phyloP scores from a whole-genome alignment of 2,113 vertebrate genomes.

The Mirounga angustirostris region DNA sequence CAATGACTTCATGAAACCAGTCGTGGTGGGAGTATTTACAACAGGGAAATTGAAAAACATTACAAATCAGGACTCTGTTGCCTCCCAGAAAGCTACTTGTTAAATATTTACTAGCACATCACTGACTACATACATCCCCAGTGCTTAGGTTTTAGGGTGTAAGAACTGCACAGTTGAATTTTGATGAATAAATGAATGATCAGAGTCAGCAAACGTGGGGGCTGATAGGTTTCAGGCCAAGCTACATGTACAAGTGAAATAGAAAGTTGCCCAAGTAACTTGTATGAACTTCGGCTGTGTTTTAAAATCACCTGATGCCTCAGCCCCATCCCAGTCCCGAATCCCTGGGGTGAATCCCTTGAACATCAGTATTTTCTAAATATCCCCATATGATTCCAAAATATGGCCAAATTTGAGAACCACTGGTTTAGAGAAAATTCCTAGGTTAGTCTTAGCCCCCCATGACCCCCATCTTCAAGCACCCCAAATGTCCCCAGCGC shows the following conservation, averaged over 20 bases:
- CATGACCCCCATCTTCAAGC: neutral
- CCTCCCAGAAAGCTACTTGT: slow-evolving; percentile 32
- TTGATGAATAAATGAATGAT: neutral
- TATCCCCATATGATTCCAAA: neutral
- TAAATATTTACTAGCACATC: slow-evolving; percentile 44
- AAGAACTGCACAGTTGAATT: neutral
- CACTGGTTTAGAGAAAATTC: neutral
- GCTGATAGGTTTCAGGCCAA: neutral
- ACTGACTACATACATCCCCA: neutral
- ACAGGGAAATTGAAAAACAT: slow-evolving; percentile 7
- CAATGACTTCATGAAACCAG: neutral
- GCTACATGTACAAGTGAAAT: neutral
- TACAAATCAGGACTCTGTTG: neutral
- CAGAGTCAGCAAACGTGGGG: neutral
- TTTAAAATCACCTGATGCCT: neutral
- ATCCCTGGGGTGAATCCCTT: neutral
- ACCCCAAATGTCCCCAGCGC: neutral
- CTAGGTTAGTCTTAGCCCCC: neutral
- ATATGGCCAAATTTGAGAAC: neutral
- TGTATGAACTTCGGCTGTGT: neutral
- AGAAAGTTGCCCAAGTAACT: neutral
- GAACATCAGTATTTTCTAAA: slow-evolving; percentile 2
- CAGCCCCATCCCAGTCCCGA: neutral
- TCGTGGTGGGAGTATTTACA: neutral
- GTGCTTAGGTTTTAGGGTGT: neutral